Percentiles rank a stretch among this genome's conserved stretches.
phyloP scores from a whole-genome alignment of 2,113 vertebrate genomes.

The Gymnogyps californianus region DNA sequence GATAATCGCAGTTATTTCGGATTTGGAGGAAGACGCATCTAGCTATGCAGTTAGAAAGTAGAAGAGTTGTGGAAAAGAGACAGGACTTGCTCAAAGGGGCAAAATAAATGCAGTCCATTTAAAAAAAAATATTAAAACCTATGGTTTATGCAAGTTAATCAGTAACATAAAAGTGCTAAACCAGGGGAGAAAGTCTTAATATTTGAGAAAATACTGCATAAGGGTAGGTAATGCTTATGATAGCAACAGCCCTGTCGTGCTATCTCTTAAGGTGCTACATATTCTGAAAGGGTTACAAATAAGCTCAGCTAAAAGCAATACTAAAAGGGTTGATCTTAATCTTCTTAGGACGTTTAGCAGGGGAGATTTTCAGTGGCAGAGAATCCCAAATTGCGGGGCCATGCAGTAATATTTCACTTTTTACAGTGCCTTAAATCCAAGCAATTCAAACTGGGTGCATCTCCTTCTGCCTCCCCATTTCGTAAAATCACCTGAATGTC shows the following conservation, averaged over 20 bases:
- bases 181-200: neutral
- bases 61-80: neutral
- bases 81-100: neutral
- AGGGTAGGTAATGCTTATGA: neutral
- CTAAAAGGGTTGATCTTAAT: conserved; percentile 46
- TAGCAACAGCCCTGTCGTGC: neutral
- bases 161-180: neutral
- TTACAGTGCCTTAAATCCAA: neutral
- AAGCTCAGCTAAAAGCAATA: conserved; percentile 39
- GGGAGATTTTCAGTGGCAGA: neutral
- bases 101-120: neutral
- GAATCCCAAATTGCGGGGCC: neutral
- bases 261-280: neutral
- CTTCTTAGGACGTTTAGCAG: conserved; percentile 39
- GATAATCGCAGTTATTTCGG: neutral
- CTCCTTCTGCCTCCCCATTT: neutral
- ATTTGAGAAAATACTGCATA: neutral
- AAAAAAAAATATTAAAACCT: neutral
- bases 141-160: neutral
- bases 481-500: neutral
- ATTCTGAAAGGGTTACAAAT: conserved; percentile 35
- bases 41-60: neutral
- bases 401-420: neutral
- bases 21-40: neutral
- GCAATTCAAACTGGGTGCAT: neutral